Base-by-base conservation (phyloP, 2,888 invertebrate genomes). In the Papilio gigon region DNA sequence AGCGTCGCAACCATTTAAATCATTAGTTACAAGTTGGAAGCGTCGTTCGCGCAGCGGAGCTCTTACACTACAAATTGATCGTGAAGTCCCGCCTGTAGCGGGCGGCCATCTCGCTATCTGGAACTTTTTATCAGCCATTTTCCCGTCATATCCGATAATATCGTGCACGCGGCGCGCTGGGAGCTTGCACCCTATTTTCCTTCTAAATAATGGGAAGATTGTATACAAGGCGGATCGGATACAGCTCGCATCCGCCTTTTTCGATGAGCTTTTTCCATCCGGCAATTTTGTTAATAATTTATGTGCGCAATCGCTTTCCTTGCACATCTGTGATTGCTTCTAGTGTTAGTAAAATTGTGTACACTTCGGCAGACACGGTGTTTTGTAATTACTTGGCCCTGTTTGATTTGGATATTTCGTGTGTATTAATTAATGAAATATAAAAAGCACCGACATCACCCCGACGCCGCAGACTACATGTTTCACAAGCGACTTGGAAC, bases 221-320 rank as follows among this genome's bases (percentile, higher is more conserved):
- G 74, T 72, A 5, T 56, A 56, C 56, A 40, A 30, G 11, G 66
- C 35, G 72, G 81, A 82, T 82, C 81, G 84, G 74, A 72, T 71
- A 69, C 70, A 65, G 70, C 67, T 30, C 58, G 58, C 70, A 42
- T 53, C 53, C 70, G 75, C 72, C 53, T 56, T 56, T 73, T 74
- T 73, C 66, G 68, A 74, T 77, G 77, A 50, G 25, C 33, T 63
- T 68, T 78, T 82, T 80, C 80, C 80, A 78, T 80, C 80, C 79
- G 80, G 77, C 80, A 84, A 83, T 81, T 86, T 81, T 81, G 81
- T 82, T 83, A 83, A 80, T 80, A 78, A 71, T 78, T 75, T 73
- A 73, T 68, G 53, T 27, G 37, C 17, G 11, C 25, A 58, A 33
- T 59, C n/a, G 35, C 59, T 27, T 60, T 35, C 22, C 47, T 33